These are phyloP conservation scores for Coenonympha glycerion DNA, from an alignment of 2,888 invertebrate genomes.

Conservation along the genomic window DNA sequence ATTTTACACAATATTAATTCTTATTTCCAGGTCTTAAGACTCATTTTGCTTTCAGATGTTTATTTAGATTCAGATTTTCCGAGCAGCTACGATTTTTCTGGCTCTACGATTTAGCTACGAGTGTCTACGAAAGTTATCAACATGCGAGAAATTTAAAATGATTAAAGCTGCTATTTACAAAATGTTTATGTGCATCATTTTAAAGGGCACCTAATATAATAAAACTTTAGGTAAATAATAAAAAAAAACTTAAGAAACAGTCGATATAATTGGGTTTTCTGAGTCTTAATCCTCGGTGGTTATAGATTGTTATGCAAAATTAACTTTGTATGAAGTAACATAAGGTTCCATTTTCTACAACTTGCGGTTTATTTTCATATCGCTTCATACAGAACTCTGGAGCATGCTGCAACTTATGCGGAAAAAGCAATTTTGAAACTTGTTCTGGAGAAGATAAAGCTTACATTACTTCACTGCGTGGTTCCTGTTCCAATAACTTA, in stretches of 20 bases:
- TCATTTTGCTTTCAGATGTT: background rate
- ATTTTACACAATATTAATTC: background rate
- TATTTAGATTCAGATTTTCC: background rate
- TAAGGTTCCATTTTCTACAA: background rate
- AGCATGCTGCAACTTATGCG: background rate
- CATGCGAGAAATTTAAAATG: background rate
- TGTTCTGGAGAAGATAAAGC: background rate
- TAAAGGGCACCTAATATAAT: background rate
- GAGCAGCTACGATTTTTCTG: background rate
- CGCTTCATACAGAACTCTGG: background rate
- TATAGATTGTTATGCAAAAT: background rate
- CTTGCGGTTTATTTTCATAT: background rate
- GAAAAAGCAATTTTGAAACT: background rate
- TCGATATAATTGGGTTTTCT: background rate
- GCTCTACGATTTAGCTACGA: background rate
- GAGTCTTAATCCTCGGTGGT: background rate
- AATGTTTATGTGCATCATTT: background rate
- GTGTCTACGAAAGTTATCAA: background rate
- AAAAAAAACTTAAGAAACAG: background rate
- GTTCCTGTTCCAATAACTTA: slow-evolving; percentile 1
- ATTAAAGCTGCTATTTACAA: background rate
- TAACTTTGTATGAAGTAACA: background rate
- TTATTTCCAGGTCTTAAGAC: background rate
- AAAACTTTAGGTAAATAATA: background rate
- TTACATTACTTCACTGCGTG: background rate